Percentiles rank a stretch among this genome's conserved stretches.
Evolutionary conservation across 37 sponge, comb jelly and placozoan genomes (phyloP).

Genomic region (Beroe forskalii): DNA sequence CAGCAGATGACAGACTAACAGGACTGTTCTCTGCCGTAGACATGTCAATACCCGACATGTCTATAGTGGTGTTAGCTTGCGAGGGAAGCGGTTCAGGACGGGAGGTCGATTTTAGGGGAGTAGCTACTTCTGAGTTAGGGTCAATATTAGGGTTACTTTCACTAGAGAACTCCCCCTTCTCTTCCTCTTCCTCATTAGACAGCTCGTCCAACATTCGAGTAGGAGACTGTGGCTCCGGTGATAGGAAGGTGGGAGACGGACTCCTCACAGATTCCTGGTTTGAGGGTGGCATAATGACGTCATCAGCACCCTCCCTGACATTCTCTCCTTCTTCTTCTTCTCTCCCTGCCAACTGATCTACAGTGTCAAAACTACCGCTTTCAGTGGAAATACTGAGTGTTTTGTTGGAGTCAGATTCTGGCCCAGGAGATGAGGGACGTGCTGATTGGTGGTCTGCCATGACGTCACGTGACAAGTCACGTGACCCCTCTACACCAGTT

Average conservation of each 20-base stretch:
- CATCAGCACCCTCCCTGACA: no score
- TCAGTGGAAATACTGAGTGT: slow-evolving; percentile 40
- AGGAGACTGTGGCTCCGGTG: slow-evolving; percentile 27
- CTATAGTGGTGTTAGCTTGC: not conserved
- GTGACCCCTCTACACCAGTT: not conserved
- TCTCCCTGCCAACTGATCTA: not conserved
- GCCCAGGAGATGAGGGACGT: not conserved
- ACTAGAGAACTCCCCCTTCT: not conserved
- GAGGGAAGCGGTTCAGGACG: no score
- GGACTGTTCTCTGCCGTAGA: not conserved
- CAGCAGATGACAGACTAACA: not conserved
- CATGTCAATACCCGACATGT: not conserved
- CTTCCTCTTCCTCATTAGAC: not conserved
- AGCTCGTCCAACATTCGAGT: no score
- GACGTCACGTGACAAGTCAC: not conserved
- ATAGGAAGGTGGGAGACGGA: not conserved
- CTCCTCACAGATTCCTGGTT: not conserved
- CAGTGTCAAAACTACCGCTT: not conserved
- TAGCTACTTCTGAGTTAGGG: not conserved
- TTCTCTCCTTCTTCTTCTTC: not conserved
- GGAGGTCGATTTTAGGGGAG: no score
- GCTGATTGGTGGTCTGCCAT: not conserved
- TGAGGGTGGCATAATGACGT: no score
- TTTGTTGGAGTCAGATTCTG: slow-evolving; percentile 23
- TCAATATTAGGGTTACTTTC: not conserved